A percentile compares a stretch with the other conserved stretches of the same genome.
Evolutionary conservation across 2,888 invertebrate genomes (phyloP).

Genomic region (Galerucella nymphaeae): DNA sequence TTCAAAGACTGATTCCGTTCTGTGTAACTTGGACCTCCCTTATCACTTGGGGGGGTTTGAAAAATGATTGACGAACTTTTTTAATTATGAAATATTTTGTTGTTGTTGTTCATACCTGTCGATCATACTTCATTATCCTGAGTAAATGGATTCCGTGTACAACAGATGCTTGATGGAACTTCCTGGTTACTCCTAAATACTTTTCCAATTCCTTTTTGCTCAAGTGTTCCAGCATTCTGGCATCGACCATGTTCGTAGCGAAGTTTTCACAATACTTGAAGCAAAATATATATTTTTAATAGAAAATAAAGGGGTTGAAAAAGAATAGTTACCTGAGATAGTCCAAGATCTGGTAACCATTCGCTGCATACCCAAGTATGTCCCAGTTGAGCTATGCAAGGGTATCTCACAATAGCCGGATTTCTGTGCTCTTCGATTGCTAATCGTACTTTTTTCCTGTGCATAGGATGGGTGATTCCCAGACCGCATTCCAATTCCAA

Average conservation of each 20-base stretch:
- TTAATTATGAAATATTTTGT: neutral
- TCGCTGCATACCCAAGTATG: slow-evolving; percentile 95
- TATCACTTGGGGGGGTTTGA: no score
- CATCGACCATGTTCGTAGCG: slow-evolving; percentile 90
- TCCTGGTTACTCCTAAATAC: slow-evolving; percentile 89
- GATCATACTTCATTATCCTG: slow-evolving; percentile 91
- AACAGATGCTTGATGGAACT: slow-evolving; percentile 94
- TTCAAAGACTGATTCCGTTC: no score
- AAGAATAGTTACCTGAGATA: slow-evolving; percentile 75
- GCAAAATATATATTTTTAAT: slow-evolving; percentile 24
- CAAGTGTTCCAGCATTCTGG: slow-evolving; percentile 90
- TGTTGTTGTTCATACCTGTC: slow-evolving; percentile 72
- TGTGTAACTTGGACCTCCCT: no score
- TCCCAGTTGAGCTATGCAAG: slow-evolving; percentile 85
- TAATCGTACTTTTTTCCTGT: slow-evolving; percentile 89
- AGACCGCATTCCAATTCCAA: slow-evolving; percentile 90
- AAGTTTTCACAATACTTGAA: slow-evolving; percentile 88
- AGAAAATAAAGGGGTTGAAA: slow-evolving; percentile 1
- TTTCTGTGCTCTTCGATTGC: slow-evolving; percentile 94
- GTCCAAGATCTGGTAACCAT: slow-evolving; percentile 91
- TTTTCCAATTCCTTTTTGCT: slow-evolving; percentile 96
- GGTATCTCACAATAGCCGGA: slow-evolving; percentile 87
- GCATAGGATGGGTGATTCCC: slow-evolving; percentile 92
- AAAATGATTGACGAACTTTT: no score
- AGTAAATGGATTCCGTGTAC: slow-evolving; percentile 93